phyloP scores from a whole-genome alignment of 53 echinoderm and acorn worm species.

The Hippasteria phrygiana region DNA sequence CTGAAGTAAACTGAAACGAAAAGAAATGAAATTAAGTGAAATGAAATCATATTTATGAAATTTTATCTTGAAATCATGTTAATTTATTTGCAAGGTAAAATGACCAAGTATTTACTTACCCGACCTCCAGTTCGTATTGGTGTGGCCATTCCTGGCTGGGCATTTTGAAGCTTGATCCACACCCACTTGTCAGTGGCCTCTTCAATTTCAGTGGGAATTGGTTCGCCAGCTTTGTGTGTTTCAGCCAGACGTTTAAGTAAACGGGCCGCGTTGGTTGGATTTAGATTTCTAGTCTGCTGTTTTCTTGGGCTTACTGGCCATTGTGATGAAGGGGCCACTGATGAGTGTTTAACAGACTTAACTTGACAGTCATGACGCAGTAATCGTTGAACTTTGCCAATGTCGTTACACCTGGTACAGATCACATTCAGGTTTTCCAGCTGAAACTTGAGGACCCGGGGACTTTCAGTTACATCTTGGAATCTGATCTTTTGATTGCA shows the following conservation, averaged over 20 bases:
- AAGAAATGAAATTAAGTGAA: no score
- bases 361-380: slow-evolving; percentile 6
- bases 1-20: no score
- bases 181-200: slow-evolving; percentile 44
- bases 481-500: background rate
- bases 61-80: no score
- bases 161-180: slow-evolving; percentile 18
- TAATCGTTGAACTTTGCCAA: background rate
- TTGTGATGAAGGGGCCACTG: background rate
- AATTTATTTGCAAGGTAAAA: no score
- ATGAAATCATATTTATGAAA: no score
- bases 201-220: slow-evolving; percentile 43
- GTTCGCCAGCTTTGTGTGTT: slow-evolving; percentile 1
- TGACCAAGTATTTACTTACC: slow-evolving; percentile 21
- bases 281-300: background rate
- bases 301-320: background rate
- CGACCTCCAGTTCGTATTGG: slow-evolving; percentile 25
- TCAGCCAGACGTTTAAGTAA: slow-evolving; percentile 10
- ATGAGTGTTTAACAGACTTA: no score
- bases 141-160: slow-evolving; percentile 3
- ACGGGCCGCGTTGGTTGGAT: background rate
- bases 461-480: slow-evolving; percentile 11
- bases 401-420: background rate
- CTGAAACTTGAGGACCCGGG: slow-evolving; percentile 14
- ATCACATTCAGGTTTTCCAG: slow-evolving; percentile 13